Evolutionary conservation across 2,888 invertebrate species (phyloP), one percentile per base, ranked within the genome.

Genomic region (Hymenopus coronatus): DNA sequence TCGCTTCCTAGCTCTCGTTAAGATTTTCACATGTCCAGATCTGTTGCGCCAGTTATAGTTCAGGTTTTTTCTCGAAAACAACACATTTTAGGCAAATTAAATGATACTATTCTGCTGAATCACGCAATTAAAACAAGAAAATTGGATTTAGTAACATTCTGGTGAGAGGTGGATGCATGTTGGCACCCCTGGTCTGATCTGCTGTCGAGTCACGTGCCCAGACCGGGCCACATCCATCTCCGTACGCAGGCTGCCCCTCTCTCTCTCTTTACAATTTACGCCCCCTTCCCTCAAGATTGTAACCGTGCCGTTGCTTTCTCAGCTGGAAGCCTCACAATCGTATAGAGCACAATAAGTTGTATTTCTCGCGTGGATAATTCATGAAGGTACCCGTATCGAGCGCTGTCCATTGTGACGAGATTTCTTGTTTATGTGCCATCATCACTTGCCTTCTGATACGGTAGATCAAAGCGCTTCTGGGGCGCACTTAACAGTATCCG

Each of bases 201-300:
- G 87, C 87, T 87, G 87, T 87, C 87, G 82, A 33, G 87, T 87
- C 87, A 87, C 87, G 87, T 87, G 87, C 82, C 7, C 12, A 81
- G 28, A 4, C 25, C 81, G 30, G 81, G 87, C 87, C 87, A 87
- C 87, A 87, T 87, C 82, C 87, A 87, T 87, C 87, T 85, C 85
- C 85, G 46, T 46, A 70, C 46, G 54, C 54, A n/a, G 27, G 9
- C 40, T 46, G 2, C 28, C 87, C 27, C 30, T 30, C 84, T 84
- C 82, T 27, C 40, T 70, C 81, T 87, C 82, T 82, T 87, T 87
- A 87, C 87, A 87, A 87, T 87, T 87, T 82, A 87, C 87, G 82
- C 87, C 87, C 54, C 54, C 54, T 70, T 70, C 54, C 54, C 54
- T 15, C 6, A 70, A 70, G 54, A 70, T 25, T 70, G 54, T 70